Evolutionary conservation across 2,888 invertebrate genomes (phyloP), one percentile per base, ranked within the genome.

Genomic region (Flabesymbios commensalis): DNA sequence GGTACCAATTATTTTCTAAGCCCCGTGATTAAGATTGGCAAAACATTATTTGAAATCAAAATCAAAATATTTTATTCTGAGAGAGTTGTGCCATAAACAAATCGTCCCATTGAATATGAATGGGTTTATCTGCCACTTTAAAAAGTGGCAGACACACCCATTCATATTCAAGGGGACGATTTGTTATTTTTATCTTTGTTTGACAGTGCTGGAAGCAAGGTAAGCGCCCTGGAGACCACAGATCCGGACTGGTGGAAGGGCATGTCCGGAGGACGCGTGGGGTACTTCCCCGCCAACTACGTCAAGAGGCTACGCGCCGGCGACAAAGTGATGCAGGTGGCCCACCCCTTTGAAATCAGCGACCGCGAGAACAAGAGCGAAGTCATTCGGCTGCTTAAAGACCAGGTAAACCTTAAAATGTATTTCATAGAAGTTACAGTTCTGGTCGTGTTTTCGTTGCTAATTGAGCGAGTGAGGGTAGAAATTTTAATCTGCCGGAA

Each of bases 191-290:
- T 36, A n/a, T 3, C 2, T 24, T 10, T 33, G n/a, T 53, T 2
- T 36, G 14, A 69, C 79, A 85, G 87, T 72, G 93, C 93, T 26
- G 94, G 94, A 2, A 92, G 92, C 84, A 88, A 90, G 83, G 91
- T 96, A 57, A 94, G 92, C 14, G 94, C 95, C 61, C 92, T 93
- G 71, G 96, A 96, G 80, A 94, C 93, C 48, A 90, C 94, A 0
- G 95, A 96, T 83, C 91, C 92, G 14, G 94, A 95, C 78, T 96
- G 95, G 96, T 96, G 95, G 95, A 93, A 82, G 85, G 96, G 95
- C 49, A 94, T 94, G 82, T 93, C 93, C 77, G 86, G 94, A 65
- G 94, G 95, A 31, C 88, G 91, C 75, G 88, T 91, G 53, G 96
- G 96, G 14, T 95, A 90, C 84, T 95, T 96, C 79, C 96, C 96